Base-by-base conservation (phyloP, 2,888 invertebrate genomes). In the Hydropsyche betteni region DNA sequence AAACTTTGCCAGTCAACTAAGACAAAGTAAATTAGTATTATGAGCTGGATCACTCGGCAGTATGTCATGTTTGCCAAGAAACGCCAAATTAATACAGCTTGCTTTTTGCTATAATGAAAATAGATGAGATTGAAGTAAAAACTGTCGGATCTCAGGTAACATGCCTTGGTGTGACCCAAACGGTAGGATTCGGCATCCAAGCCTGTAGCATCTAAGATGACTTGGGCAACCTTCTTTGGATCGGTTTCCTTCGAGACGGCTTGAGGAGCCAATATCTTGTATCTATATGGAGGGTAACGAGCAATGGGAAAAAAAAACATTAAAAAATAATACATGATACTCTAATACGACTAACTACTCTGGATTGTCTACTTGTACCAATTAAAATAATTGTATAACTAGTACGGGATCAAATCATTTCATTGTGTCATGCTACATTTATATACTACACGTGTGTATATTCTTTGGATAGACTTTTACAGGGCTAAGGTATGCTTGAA, bases 111-210 rank as follows among this genome's bases (percentile, higher is more conserved):
- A 24, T 24, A 24, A 24, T 24, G 2, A 24, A 24, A 24, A 24
- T 24, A 38, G 34, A 33, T 53, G 51, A 61, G 14, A 36, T 33
- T 72, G 44, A 72, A 33, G 8, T 55, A 38, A 38, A 50, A 24
- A 38, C 34, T 68, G 38, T 52, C 16, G 69, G 69, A 74, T 76
- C 74, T 75, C 79, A 76, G 77, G 80, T 80, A 82, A 92, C 94
- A 92, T 93, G 98, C 98, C 94, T 99, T 99, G 88, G 98, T 98
- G 89, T 95, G 94, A 90, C 99, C 99, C 86, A 97, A 91, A 91
- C 97, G 95, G 90, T 93, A 99, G 84, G 94, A 93, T 87, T 98
- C 97, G 81, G 91, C 88, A 86, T 94, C 95, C 87, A 99, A 91
- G 84, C 92, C 92, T 81, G 94, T 91, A 80, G 91, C 88, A 76